Percentiles rank a stretch among this genome's conserved stretches.
Conservation (phyloP, 1,140 invertebrate species). For the Pachypsylla venusta region DNA sequence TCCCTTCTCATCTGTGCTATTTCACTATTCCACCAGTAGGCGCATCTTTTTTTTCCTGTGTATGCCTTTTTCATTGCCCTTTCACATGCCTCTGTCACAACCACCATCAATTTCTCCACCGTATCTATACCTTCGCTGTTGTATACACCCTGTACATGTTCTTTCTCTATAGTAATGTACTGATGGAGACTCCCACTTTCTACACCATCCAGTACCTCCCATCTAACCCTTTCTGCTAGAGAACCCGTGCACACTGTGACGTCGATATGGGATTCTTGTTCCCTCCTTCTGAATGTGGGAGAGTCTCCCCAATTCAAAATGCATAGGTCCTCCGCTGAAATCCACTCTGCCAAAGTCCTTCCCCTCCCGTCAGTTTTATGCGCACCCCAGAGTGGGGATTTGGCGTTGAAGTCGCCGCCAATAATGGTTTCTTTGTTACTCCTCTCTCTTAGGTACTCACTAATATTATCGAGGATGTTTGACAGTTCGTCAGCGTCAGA, state of each 20-base stretch:
- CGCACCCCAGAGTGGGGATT: background rate
- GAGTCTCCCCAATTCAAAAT: background rate
- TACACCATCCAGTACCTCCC: background rate
- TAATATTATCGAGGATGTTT: background rate
- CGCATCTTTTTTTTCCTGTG: too few species aligned
- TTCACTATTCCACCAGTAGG: too few species aligned
- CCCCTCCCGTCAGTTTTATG: background rate
- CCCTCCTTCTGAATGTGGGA: background rate
- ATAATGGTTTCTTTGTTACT: background rate
- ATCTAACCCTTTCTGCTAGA: too few species aligned
- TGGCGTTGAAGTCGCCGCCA: background rate
- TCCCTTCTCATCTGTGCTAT: too few species aligned
- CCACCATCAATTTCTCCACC: too few species aligned
- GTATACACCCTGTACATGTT: too few species aligned
- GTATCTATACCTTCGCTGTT: too few species aligned
- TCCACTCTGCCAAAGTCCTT: background rate
- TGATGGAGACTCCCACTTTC: too few species aligned
- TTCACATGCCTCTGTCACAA: too few species aligned
- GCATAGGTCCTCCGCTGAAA: background rate
- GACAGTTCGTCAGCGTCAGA: too few species aligned
- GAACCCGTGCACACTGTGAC: background rate
- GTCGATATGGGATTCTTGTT: background rate
- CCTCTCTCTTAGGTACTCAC: background rate
- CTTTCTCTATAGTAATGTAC: too few species aligned
- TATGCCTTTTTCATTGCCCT: too few species aligned